Percentiles rank a stretch among this genome's conserved stretches.
Conservation (phyloP, 2,113 vertebrate species). For the Nothobranchius furzeri region DNA sequence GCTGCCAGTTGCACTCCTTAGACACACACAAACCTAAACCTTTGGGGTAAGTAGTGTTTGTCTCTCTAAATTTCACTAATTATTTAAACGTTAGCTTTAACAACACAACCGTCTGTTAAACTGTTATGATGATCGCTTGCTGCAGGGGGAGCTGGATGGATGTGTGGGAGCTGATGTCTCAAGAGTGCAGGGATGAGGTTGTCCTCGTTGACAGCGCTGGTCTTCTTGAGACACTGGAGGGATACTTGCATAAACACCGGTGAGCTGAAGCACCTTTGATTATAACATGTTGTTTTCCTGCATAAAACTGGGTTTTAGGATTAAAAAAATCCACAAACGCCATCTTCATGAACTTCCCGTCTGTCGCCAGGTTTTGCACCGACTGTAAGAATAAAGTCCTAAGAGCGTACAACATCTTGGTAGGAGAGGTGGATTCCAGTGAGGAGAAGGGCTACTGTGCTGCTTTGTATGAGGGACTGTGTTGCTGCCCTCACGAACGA, state of each 20-base stretch:
- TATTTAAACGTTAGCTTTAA: background rate
- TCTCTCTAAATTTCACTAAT: background rate
- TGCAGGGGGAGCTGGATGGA: constrained; percentile 97
- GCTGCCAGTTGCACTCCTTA: constrained; percentile 96
- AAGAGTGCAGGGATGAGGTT: constrained; percentile 96
- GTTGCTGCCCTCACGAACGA: constrained; percentile 93
- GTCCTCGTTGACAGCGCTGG: constrained; percentile 94
- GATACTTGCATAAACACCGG: constrained; percentile 95
- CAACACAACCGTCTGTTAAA: background rate
- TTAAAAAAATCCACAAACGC: background rate
- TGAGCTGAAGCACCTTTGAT: constrained; percentile 50
- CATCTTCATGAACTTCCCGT: background rate
- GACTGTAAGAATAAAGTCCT: constrained; percentile 98
- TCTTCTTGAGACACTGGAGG: constrained; percentile 95
- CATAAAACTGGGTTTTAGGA: background rate
- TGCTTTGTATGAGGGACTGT: constrained; percentile 92
- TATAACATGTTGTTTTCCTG: background rate
- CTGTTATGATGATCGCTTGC: constrained; percentile 7
- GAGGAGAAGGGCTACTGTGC: constrained; percentile 97
- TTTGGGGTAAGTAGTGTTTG: constrained; percentile 86
- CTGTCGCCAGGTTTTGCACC: constrained; percentile 87
- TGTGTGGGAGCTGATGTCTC: constrained; percentile 98
- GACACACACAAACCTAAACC: constrained; percentile 98
- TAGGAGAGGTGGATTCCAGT: constrained; percentile 93
- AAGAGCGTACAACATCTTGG: constrained; percentile 94